Base-by-base conservation (phyloP, 2,113 vertebrate genomes). In the Cynoglossus semilaevis region DNA sequence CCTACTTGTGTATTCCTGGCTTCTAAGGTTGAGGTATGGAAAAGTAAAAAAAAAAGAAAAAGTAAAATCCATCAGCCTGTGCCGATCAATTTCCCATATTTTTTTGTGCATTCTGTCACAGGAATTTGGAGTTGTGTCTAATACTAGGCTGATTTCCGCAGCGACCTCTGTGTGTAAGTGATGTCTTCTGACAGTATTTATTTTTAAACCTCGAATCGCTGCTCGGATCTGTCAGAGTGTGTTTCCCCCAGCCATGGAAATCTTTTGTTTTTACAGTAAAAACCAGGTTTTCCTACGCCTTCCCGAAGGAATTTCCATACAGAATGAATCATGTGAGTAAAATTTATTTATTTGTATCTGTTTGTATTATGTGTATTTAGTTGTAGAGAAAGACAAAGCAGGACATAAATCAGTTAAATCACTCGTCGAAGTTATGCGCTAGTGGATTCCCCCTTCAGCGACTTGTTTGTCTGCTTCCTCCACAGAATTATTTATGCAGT, bases 81-180 rank as follows among this genome's bases (percentile, higher is more conserved):
- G 5, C 11, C 7, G n/a, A 34, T 14, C 42, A 1, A 8, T 15
- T 47, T 38, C 1, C n/a, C 1, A 22, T 38, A 2, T 4, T 1
- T 15, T 51, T 51, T 51, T 5, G 3, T 15, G 6, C 9, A 9
- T 14, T 55, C 42, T 42, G 6, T 15, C 10, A 1, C 84, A 99
- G 97, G 97, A 99, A 90, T 99, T 99, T 91, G 97, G 97, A 79
- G 97, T 99, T 41, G 96, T 99, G 72, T 99, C 97, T 79, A 99
- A 99, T 88, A 98, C 96, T 64, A 94, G 97, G 64, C 91, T 99
- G 85, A 99, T 95, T 86, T 93, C 96, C 88, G 97, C 97, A 90
- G 96, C 97, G 88, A 98, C 97, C 67, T 98, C 97, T 90, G 97
- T 99, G 80, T 96, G 97, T 99, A 94, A 95, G 97, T 97, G 69